phyloP scores from a whole-genome alignment of 2,888 invertebrate genomes.

The Alloscopus bannaensis region DNA sequence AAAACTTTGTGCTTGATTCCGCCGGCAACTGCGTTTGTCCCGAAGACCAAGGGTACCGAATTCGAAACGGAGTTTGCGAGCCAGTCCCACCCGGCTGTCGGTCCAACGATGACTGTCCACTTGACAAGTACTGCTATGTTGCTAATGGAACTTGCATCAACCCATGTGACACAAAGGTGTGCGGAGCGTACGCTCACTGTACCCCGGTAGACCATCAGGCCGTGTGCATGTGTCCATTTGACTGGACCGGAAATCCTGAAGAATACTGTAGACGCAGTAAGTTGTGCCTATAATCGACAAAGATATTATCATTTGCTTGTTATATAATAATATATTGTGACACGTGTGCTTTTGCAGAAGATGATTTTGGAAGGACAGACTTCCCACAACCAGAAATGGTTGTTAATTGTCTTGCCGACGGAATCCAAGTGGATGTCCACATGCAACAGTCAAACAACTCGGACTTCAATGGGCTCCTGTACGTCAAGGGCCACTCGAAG shows the following conservation, averaged over 20 bases:
- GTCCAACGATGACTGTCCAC: slow-evolving; percentile 84
- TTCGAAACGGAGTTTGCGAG: slow-evolving; percentile 74
- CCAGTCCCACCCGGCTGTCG: slow-evolving; percentile 79
- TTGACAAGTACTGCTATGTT: slow-evolving; percentile 83
- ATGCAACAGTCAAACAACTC: slow-evolving; percentile 77
- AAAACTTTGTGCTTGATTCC: slow-evolving; percentile 87
- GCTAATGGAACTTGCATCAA: slow-evolving; percentile 85
- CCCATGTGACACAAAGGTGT: slow-evolving; percentile 85
- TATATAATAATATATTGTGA: slow-evolving; percentile 3
- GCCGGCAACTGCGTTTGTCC: slow-evolving; percentile 87
- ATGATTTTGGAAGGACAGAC: slow-evolving; percentile 79
- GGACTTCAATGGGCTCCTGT: slow-evolving; percentile 92
- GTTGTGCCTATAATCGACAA: no score
- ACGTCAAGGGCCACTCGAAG: slow-evolving; percentile 96
- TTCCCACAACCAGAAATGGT: slow-evolving; percentile 91
- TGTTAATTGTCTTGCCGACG: slow-evolving; percentile 93
- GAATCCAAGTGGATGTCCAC: slow-evolving; percentile 89
- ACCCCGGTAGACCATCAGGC: slow-evolving; percentile 86
- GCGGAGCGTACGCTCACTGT: slow-evolving; percentile 87
- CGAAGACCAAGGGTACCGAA: slow-evolving; percentile 81
- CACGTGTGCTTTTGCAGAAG: slow-evolving; percentile 37
- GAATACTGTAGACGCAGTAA: slow-evolving; percentile 42
- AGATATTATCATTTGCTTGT: no score
- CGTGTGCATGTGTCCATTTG: slow-evolving; percentile 83
- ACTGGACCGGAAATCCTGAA: slow-evolving; percentile 11